phyloP scores from a whole-genome alignment of 2,113 vertebrate genomes.

The Silurus asotus region DNA sequence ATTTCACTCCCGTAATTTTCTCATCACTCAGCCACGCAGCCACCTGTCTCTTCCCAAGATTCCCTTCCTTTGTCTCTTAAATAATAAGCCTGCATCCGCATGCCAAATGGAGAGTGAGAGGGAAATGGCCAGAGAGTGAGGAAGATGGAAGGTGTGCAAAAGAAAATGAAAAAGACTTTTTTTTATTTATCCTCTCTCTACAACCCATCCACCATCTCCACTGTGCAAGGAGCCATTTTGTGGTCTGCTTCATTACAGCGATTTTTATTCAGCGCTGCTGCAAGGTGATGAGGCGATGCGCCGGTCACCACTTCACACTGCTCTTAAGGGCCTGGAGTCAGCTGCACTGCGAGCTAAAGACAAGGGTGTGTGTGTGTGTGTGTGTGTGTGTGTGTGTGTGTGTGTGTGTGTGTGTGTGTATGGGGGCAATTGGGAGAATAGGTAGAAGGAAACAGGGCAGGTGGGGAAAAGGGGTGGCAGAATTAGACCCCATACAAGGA shows the following conservation, averaged over 20 bases:
- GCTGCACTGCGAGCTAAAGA: slow-evolving; percentile 58
- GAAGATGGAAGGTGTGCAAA: slow-evolving; percentile 46
- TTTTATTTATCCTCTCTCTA: slow-evolving; percentile 17
- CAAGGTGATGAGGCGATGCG: slow-evolving; percentile 61
- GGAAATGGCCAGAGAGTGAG: slow-evolving; percentile 60
- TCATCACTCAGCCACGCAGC: slow-evolving; percentile 71
- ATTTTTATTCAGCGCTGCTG: slow-evolving; percentile 71
- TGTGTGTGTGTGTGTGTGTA: too few species aligned
- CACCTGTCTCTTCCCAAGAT: slow-evolving; percentile 71
- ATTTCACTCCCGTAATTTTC: slow-evolving; percentile 73
- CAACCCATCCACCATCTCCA: slow-evolving; percentile 67
- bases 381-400: too few species aligned
- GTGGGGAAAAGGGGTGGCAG: slow-evolving; percentile 40
- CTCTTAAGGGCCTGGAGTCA: slow-evolving; percentile 67
- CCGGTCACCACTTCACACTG: slow-evolving; percentile 64
- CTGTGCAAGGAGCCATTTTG: slow-evolving; percentile 73
- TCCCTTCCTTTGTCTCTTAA: slow-evolving; percentile 73
- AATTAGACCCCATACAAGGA: slow-evolving; percentile 67
- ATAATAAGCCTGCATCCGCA: slow-evolving; percentile 69
- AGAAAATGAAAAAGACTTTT: slow-evolving; percentile 43
- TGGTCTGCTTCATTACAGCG: slow-evolving; percentile 67
- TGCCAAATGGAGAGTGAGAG: slow-evolving; percentile 55
- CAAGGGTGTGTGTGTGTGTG: slow-evolving; percentile 23
- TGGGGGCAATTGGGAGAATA: slow-evolving; percentile 24
- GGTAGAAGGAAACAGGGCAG: slow-evolving; percentile 30